Base-by-base conservation (phyloP, 2,797 vertebrate species). In the Acanthopagrus latus region DNA sequence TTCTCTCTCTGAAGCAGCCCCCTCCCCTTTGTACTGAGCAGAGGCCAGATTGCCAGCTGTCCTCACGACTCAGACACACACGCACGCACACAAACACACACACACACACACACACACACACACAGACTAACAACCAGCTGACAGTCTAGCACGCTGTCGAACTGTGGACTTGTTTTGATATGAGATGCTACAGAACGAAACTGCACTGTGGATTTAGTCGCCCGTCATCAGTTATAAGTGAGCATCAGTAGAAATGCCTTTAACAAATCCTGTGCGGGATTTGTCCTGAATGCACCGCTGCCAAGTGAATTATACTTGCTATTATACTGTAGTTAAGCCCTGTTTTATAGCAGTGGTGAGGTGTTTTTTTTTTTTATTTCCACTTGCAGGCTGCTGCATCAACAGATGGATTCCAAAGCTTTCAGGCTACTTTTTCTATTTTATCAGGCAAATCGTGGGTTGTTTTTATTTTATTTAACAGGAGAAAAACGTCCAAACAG, bases 31-130 rank as follows among this genome's bases (percentile, higher is more conserved):
- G 21, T 62, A 55, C 62, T 75, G 65, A 86, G 21, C 76, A 74
- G 59, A 76, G 70, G 58, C 57, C 76, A 86, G 77, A 88, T 82
- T 77, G 69, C 82, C 89, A 89, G 82, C 77, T 91, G 86, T 90
- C 83, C 38, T 71, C 58, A 27, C 11, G 1, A 43, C 41, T 74
- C 64, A 52, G 56, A 51, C 48, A 55, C 64, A 71, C 73, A 77
- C 41, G 63, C 38, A 55, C 43, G 48, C 57, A 48, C 43, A 77
- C n/a, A n/a, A n/a, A n/a, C 27, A 84, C 74, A 46, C 25, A 69
- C 51, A 55, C 64, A 71, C 73, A 77, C 41, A 64, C 38, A 55
- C 43, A 48, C 57, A 48, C 43, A 77, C 27, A 84, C 74, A 46
- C 25, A 69, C 51, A 59, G 20, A 9, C 50, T 0, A 13, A 65